phyloP scores from a whole-genome alignment of 92 coral and sea anemone genomes.

The Phenganax stokvisi region DNA sequence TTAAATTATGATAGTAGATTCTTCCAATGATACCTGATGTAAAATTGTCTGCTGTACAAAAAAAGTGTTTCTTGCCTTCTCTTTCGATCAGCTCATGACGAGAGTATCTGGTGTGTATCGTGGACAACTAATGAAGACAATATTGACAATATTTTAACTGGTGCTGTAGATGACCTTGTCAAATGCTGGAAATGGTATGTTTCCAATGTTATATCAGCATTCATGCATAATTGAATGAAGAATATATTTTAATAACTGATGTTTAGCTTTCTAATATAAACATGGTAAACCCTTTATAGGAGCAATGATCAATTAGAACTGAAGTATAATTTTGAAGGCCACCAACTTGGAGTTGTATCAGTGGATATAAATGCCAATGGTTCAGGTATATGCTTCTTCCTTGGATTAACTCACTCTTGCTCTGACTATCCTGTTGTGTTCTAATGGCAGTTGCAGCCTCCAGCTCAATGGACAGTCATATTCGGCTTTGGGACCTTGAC shows the following conservation, averaged over 20 bases:
- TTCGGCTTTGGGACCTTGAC: slow-evolving; percentile 94
- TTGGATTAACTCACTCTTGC: too few species aligned
- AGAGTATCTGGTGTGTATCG: slow-evolving; percentile 97
- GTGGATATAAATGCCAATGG: slow-evolving; percentile 87
- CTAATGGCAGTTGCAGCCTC: slow-evolving; percentile 77
- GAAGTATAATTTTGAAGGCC: slow-evolving; percentile 90
- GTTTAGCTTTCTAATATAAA: not conserved
- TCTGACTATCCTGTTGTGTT: not conserved
- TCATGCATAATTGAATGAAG: not conserved
- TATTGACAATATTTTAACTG: slow-evolving; percentile 76
- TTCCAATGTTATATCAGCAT: not conserved
- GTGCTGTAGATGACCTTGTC: slow-evolving; percentile 97
- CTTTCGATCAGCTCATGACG: slow-evolving; percentile 75
- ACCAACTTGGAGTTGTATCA: slow-evolving; percentile 95
- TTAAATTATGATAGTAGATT: too few species aligned
- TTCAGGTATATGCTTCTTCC: slow-evolving; percentile 71
- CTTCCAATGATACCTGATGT: too few species aligned
- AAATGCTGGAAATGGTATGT: slow-evolving; percentile 95
- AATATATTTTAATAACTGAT: not conserved
- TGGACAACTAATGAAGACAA: slow-evolving; percentile 98
- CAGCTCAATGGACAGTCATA: slow-evolving; percentile 93
- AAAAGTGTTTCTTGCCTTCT: not conserved
- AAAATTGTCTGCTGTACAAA: too few species aligned
- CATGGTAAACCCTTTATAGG: slow-evolving; percentile 38
- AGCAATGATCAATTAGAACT: slow-evolving; percentile 77